Evolutionary conservation across 2,113 vertebrate genomes (phyloP), one percentile per base, ranked within the genome.

Genomic region (Platycercus adscitus): DNA sequence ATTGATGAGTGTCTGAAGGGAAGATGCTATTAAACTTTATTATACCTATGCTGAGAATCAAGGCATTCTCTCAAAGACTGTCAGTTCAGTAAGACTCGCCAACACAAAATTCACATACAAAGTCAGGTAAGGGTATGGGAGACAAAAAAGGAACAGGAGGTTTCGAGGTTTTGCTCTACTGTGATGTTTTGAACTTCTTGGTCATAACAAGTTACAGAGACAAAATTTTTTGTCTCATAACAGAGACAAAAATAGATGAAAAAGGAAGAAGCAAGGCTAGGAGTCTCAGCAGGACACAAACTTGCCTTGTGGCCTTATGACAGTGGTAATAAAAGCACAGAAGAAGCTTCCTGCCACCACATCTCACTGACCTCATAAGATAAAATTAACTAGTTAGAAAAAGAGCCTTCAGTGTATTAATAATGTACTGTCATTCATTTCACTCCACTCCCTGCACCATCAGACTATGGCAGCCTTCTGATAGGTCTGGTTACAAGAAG

Each of bases 241-340:
- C 26, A 77, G 37, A 84, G 13, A 82, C 6, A 91, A 93, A 91
- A 93, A 72, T 2, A 94, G 56, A 92, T 82, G 23, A 79, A 82
- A 89, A 87, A 66, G 56, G 53, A 80, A 95, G 58, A 14, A 65
- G 49, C n/a, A 89, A 93, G 37, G 35, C 50, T 47, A 76, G n/a
- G 47, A 63, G 26, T 88, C 71, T 71, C 85, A 80, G 70, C 8
- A 76, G 71, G 70, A 93, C 47, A 63, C 25, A 83, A 90, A 82
- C 41, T 50, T 96, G 82, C 33, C 50, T 86, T 73, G 46, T 80
- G 33, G 85, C 53, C 28, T 86, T 94, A 66, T n/a, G 23, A 47
- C 85, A 95, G 63, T 26, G 21, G 37, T 77, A 94, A 89, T 78
- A 88, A 95, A 95, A 89, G 37, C 58, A 70, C 16, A 89, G 26